phyloP scores from a whole-genome alignment of 1,140 invertebrate genomes.

The Drosophila sulfurigaster region DNA sequence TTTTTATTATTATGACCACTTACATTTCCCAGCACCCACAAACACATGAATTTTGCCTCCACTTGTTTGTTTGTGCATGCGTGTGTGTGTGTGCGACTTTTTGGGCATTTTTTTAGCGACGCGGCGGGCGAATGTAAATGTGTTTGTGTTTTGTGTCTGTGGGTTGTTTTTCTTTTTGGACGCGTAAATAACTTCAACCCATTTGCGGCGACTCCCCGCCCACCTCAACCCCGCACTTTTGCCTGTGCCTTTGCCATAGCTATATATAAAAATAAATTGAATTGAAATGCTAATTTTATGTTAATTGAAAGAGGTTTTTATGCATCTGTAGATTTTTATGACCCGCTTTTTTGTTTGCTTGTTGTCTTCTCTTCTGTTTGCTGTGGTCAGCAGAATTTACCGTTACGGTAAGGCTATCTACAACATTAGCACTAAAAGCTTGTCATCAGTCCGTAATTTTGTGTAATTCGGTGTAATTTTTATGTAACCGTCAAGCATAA shows the following conservation, averaged over 20 bases:
- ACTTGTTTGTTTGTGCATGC: neutral
- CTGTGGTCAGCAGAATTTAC: constrained; percentile 68
- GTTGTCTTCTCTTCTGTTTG: constrained; percentile 28
- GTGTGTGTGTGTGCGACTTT: constrained; percentile 15
- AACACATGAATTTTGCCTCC: constrained; percentile 64
- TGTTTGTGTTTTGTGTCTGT: constrained; percentile 33
- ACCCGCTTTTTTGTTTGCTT: constrained; percentile 48
- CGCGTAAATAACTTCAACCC: constrained; percentile 81
- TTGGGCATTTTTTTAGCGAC: constrained; percentile 57
- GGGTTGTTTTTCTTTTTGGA: constrained; percentile 14
- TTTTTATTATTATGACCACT: constrained; percentile 83
- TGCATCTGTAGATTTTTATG: constrained; percentile 78
- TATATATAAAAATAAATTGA: constrained; percentile 83
- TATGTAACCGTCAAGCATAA: constrained; percentile 53
- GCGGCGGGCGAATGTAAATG: constrained; percentile 62
- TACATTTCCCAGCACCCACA: constrained; percentile 71
- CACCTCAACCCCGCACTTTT: neutral
- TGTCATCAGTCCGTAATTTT: constrained; percentile 62
- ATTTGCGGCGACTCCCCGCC: constrained; percentile 50
- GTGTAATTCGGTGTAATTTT: constrained; percentile 65
- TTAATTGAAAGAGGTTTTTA: constrained; percentile 82
- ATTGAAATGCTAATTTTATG: constrained; percentile 83
- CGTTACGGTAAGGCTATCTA: constrained; percentile 31
- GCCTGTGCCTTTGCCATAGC: constrained; percentile 2
- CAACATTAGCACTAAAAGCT: constrained; percentile 75